A percentile compares a stretch with the other conserved stretches of the same genome.
These are phyloP conservation scores for Neopipo cinnamomea DNA, from an alignment of 2,113 vertebrate species.

Conservation along the genomic window DNA sequence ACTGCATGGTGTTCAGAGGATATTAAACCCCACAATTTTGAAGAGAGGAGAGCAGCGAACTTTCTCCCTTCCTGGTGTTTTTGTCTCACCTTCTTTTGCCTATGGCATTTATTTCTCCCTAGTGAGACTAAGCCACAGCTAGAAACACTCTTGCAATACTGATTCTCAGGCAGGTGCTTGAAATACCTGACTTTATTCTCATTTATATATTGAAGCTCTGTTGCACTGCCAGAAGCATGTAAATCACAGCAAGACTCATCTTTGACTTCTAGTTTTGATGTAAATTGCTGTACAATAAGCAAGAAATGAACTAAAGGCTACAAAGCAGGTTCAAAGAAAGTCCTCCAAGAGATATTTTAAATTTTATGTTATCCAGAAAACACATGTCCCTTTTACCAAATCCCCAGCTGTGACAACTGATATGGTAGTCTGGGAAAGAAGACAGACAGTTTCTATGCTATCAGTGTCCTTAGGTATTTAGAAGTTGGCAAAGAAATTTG, in stretches of 20 bases:
- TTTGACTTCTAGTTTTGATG: background rate
- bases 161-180: background rate
- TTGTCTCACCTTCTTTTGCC: background rate
- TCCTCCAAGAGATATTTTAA: background rate
- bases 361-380: background rate
- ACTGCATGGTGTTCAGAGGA: background rate
- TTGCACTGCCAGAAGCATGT: background rate
- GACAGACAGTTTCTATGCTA: background rate
- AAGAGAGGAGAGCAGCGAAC: background rate
- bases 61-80: background rate
- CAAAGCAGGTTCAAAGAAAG: background rate
- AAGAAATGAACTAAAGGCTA: constrained; percentile 1
- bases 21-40: background rate
- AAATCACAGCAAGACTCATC: background rate
- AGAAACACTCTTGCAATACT: background rate
- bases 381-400: background rate
- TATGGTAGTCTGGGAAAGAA: background rate
- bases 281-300: background rate
- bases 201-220: background rate
- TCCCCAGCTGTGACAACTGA: background rate
- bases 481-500: background rate
- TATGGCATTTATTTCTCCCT: background rate
- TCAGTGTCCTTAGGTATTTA: background rate
- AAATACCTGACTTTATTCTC: background rate
- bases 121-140: background rate